These are phyloP conservation scores for Drosophila nikananu DNA, from an alignment of 1,140 invertebrate species.

Conservation along the genomic window DNA sequence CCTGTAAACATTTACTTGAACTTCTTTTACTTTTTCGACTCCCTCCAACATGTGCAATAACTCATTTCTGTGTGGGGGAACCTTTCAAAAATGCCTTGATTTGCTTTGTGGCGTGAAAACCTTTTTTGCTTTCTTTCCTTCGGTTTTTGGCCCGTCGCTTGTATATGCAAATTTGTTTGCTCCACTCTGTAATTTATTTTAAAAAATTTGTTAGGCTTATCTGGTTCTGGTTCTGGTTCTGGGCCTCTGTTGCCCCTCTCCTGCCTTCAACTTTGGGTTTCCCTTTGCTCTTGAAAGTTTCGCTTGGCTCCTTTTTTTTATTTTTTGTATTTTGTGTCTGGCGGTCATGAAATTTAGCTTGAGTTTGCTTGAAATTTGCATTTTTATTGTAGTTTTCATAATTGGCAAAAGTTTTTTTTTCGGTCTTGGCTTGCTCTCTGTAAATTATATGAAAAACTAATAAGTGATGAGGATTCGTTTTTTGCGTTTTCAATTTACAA, in stretches of 20 bases:
- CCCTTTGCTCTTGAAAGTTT: constrained; percentile 48
- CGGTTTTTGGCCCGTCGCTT: constrained; percentile 49
- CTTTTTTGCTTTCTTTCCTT: constrained; percentile 33
- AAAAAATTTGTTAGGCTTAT: constrained; percentile 84
- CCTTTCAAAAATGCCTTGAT: constrained; percentile 78
- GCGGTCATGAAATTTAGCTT: constrained; percentile 60
- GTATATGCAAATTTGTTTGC: constrained; percentile 82
- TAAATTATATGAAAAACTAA: constrained; percentile 76
- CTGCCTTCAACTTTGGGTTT: constrained; percentile 30
- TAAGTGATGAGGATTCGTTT: constrained; percentile 69
- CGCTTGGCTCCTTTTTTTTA: constrained; percentile 14
- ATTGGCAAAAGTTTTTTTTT: constrained; percentile 69
- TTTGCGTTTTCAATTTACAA: constrained; percentile 31
- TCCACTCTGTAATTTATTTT: constrained; percentile 82
- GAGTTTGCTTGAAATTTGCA: constrained; percentile 73
- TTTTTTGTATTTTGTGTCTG: constrained; percentile 40
- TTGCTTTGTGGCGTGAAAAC: constrained; percentile 80
- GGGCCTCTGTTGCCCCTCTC: constrained; percentile 9
- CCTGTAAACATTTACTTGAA: constrained; percentile 14
- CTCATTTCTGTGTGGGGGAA: constrained; percentile 64
- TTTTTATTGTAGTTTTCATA: constrained; percentile 79
- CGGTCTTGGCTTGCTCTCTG: constrained; percentile 46
- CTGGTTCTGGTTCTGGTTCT: constrained; percentile 58
- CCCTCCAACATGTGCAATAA: constrained; percentile 72
- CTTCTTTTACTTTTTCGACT: constrained; percentile 4